Percentiles rank a stretch among this genome's conserved stretches.
Conservation (phyloP, 2,888 invertebrate species). For the Drosophila basisetae region DNA sequence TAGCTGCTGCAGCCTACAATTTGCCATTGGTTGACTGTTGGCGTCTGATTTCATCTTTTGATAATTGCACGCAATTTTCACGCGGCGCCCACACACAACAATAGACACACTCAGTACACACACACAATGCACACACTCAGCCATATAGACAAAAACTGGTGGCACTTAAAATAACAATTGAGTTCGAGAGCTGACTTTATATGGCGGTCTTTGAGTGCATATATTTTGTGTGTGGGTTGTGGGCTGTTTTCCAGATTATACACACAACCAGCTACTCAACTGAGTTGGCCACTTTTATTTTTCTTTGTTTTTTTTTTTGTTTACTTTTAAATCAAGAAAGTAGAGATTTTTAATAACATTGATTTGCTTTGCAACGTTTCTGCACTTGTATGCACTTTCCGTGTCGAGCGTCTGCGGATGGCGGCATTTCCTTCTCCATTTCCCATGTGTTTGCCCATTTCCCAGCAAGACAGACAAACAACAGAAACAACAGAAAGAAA, state of each 20-base stretch:
- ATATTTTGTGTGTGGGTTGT: slow-evolving; percentile 4
- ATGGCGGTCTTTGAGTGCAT: slow-evolving; percentile 27
- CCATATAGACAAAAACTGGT: slow-evolving; percentile 18
- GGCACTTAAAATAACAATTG: slow-evolving; percentile 46
- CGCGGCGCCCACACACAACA: slow-evolving; percentile 62
- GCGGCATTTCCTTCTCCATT: slow-evolving; percentile 58
- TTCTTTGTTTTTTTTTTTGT: slow-evolving; percentile 7
- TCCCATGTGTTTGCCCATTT: slow-evolving; percentile 58
- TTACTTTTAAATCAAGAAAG: slow-evolving; percentile 51
- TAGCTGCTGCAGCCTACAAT: slow-evolving; percentile 46
- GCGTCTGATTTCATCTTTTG: slow-evolving; percentile 72
- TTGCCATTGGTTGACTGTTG: slow-evolving; percentile 38
- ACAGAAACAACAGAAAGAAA: slow-evolving; percentile 35
- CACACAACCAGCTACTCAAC: slow-evolving; percentile 8
- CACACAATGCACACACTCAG: neutral
- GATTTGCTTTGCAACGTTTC: slow-evolving; percentile 47
- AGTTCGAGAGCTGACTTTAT: slow-evolving; percentile 50
- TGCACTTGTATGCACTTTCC: slow-evolving; percentile 73
- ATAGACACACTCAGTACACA: neutral
- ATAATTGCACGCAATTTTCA: slow-evolving; percentile 78
- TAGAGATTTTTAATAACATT: slow-evolving; percentile 58
- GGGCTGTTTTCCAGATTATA: slow-evolving; percentile 24
- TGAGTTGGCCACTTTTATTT: slow-evolving; percentile 24
- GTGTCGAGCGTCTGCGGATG: slow-evolving; percentile 74
- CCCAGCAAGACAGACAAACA: slow-evolving; percentile 39